Evolutionary conservation across 2,113 vertebrate species (phyloP).

Genomic region (Elanoides forficatus): DNA sequence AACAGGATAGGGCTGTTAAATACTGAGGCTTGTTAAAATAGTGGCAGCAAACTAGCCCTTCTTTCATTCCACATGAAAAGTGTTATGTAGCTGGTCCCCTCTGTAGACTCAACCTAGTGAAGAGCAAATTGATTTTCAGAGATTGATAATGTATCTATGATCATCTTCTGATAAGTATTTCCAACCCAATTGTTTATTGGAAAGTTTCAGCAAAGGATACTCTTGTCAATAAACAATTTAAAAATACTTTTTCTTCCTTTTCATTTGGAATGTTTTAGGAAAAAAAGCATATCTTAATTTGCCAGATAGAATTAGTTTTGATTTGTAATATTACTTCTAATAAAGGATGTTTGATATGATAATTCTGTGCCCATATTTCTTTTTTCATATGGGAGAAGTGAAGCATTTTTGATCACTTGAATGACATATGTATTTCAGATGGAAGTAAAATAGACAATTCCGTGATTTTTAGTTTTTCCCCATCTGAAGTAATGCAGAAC

Average conservation of each 20-base stretch:
- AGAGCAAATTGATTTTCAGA: neutral
- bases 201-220: neutral
- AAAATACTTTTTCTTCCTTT: neutral
- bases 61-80: neutral
- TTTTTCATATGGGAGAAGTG: neutral
- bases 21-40: constrained; percentile 47
- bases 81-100: neutral
- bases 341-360: neutral
- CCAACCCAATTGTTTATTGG: neutral
- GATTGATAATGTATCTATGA: neutral
- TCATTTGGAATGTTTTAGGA: no score
- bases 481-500: neutral
- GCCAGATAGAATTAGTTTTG: neutral
- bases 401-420: neutral
- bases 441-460: neutral
- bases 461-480: neutral
- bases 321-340: neutral
- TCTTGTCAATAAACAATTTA: neutral
- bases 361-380: neutral
- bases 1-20: constrained; percentile 41
- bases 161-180: neutral
- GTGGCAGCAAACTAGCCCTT: constrained; percentile 4
- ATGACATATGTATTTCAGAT: neutral
- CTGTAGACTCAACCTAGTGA: neutral
- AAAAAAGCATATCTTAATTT: neutral